Base-by-base conservation (phyloP, 2,888 invertebrate genomes). In the Drosophila falleni region DNA sequence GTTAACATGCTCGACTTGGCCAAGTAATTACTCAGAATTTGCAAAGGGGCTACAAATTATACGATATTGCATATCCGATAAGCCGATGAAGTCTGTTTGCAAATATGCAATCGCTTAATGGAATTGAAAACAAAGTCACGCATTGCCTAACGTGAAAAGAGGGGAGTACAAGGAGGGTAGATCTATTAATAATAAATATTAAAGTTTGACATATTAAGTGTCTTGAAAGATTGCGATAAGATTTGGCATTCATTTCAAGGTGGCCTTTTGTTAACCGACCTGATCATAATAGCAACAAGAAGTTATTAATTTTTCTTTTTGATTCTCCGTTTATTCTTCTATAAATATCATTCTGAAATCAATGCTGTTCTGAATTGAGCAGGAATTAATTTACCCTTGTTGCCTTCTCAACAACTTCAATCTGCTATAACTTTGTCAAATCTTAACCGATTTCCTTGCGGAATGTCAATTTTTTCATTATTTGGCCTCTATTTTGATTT, bases 21-120 rank as follows among this genome's bases (percentile, higher is more conserved):
- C 49, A 56, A 50, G 69, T 78, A 82, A 83, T 83, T 87, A 87
- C 88, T 83, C 78, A 83, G 83, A 87, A 83, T 80, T 47, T 60
- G 72, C 63, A 62, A 58, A 70, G 65, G 63, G 56, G 76, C 66
- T 69, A 82, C 83, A 86, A 82, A 82, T 73, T 85, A 79, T 77
- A 35, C 56, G 82, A 71, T 77, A 81, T 78, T 51, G 63, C 67
- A 71, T 79, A 80, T 72, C 70, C 75, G 83, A 83, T 87, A 87
- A 85, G 80, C 64, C 50, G 66, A 10, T 58, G 71, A 71, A 66
- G 66, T 77, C 42, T 76, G 80, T 80, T 81, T 76, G 70, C 75
- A 59, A 77, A 65, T 71, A 80, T 49, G 51, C 64, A 46, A 31
- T 23, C 33, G 46, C 61, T 50, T 55, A 76, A 60, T 70, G 70